Evolutionary conservation across 2,888 invertebrate genomes (phyloP).

Genomic region (Pyrochroa serraticornis): DNA sequence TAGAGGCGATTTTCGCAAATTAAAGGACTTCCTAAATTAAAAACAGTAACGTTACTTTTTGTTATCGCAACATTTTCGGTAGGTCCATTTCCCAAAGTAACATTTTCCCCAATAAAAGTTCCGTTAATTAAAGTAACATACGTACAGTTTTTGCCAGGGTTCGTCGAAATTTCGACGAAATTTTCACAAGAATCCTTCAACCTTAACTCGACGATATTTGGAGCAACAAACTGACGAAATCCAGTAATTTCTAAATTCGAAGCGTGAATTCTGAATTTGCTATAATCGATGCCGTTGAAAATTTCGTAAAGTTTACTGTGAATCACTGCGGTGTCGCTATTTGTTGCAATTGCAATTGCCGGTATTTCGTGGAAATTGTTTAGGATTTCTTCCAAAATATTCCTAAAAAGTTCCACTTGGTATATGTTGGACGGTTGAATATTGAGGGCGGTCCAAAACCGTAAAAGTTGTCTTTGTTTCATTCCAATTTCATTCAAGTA

Average conservation of each 20-base stretch:
- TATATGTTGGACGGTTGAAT: background rate
- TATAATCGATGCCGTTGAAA: background rate
- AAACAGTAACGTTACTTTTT: background rate
- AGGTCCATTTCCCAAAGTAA: no score
- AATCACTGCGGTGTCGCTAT: background rate
- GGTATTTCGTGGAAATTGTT: background rate
- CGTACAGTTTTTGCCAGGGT: no score
- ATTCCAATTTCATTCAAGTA: background rate
- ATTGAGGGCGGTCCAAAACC: background rate
- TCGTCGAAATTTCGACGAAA: no score
- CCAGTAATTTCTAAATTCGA: no score
- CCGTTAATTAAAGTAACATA: no score
- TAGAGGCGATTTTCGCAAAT: background rate
- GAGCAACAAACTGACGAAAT: no score
- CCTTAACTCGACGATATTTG: no score
- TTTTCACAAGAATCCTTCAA: no score
- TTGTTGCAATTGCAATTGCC: background rate
- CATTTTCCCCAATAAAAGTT: no score
- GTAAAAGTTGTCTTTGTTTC: background rate
- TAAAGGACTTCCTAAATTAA: conserved; percentile 1
- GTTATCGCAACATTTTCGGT: no score
- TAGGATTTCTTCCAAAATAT: background rate
- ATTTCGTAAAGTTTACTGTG: background rate
- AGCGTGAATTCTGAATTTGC: background rate
- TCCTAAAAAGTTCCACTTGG: background rate